Evolutionary conservation across 2,888 invertebrate genomes (phyloP).

Genomic region (Eupsilia transversa): DNA sequence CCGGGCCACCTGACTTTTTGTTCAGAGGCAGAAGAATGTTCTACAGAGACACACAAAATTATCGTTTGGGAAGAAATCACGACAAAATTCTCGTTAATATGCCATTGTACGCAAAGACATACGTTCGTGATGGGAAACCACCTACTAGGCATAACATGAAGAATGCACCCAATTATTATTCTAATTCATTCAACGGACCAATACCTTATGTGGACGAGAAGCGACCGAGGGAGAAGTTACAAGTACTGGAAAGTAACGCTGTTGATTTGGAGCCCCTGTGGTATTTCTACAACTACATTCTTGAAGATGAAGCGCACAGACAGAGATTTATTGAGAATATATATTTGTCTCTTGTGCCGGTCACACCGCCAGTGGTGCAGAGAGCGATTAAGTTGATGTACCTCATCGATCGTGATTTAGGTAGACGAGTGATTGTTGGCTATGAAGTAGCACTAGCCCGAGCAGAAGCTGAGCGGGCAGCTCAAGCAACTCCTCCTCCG

Average conservation of each 20-base stretch:
- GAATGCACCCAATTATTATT: conserved; percentile 72
- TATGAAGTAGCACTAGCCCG: conserved; percentile 43
- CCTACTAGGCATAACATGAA: conserved; percentile 68
- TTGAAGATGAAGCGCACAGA: conserved; percentile 89
- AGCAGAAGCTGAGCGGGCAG: conserved; percentile 18
- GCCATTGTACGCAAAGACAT: conserved; percentile 68
- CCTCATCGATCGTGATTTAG: conserved; percentile 94
- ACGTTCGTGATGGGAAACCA: conserved; percentile 70
- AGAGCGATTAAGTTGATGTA: conserved; percentile 94
- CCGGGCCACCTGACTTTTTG: conserved; percentile 88
- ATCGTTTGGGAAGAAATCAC: conserved; percentile 72
- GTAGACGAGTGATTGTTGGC: conserved; percentile 89
- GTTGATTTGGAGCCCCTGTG: conserved; percentile 90
- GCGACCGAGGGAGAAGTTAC: conserved; percentile 59
- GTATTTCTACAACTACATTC: conserved; percentile 92
- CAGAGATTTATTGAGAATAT: conserved; percentile 55
- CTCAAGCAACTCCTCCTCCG: conserved; percentile 20
- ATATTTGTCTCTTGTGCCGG: conserved; percentile 23
- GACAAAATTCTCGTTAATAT: conserved; percentile 71
- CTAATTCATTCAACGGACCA: conserved; percentile 74
- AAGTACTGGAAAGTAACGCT: conserved; percentile 65
- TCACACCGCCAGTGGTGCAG: conserved; percentile 82
- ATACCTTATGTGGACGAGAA: conserved; percentile 70
- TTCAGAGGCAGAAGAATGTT: conserved; percentile 86
- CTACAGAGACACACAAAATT: conserved; percentile 90